Evolutionary conservation across 2,797 vertebrate genomes (phyloP).

Genomic region (Tragopan temminckii): DNA sequence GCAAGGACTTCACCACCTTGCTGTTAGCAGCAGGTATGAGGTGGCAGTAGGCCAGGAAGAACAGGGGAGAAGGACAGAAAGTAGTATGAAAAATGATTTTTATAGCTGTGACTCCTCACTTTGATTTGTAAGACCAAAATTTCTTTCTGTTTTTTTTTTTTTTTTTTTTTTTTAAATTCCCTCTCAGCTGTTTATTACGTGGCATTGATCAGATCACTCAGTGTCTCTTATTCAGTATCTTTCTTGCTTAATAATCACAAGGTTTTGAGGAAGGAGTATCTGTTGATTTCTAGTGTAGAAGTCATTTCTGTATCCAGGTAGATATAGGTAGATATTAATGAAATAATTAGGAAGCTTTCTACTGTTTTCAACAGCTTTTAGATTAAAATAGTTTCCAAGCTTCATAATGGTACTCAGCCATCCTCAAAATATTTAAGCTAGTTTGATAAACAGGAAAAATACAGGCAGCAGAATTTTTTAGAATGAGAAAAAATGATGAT

Average conservation of each 20-base stretch:
- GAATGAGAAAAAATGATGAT: neutral
- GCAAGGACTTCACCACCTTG: neutral
- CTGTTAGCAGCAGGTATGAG: fast-evolving
- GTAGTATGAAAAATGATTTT: neutral
- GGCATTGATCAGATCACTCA: neutral
- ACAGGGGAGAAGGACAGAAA: neutral
- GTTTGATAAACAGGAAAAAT: neutral
- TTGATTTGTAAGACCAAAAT: neutral
- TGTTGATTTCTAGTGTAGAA: neutral
- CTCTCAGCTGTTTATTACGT: neutral
- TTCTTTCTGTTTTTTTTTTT: neutral
- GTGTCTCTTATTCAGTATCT: neutral
- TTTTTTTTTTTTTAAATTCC: too few species aligned
- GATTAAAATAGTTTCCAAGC: neutral
- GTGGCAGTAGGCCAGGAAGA: neutral
- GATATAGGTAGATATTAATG: neutral
- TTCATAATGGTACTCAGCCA: neutral
- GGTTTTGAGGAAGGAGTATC: neutral
- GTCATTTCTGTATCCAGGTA: neutral
- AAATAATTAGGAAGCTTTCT: neutral
- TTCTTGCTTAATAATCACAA: neutral
- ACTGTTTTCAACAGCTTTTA: neutral
- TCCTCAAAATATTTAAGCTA: neutral
- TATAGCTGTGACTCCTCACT: neutral
- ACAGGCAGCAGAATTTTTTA: neutral